Base-by-base conservation (phyloP, 2,797 vertebrate genomes). In the Sebastes hubbsi region DNA sequence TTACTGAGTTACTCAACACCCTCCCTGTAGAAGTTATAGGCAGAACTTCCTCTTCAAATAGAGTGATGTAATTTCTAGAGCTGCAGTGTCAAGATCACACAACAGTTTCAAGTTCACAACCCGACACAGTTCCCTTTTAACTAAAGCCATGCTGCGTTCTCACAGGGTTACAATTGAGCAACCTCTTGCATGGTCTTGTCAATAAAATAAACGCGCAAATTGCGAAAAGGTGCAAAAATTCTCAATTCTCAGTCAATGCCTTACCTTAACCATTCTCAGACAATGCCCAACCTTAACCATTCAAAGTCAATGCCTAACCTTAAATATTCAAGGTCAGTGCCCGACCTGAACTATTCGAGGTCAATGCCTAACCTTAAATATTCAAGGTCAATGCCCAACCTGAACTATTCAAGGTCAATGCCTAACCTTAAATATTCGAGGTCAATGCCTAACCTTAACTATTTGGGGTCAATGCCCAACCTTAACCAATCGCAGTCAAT, bases 61-160 rank as follows among this genome's bases (percentile, higher is more conserved):
- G 42, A 4, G 34, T 63, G 61, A 46, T 60, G 68, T 78, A 30
- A 81, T 55, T 58, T 49, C 4, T 49, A 11, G 22, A 25, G 29
- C 22, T 4, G 18, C 46, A 34, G 16, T 8, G 72, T 9, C 14
- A 30, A 16, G 25, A 49, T 74, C 24, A 36, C 22, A 8, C 54
- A 11, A 11, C 38, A 13, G 9, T 25, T 25, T 36, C 18, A 62
- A 14, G 27, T 63, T 54, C 36, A 25, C 30, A 78, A 38, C 59
- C n/a, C 25, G 72, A 49, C 59, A 66, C 25, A 72, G 62, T 82
- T 86, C 75, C 58, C 13, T 65, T 73, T 56, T 61, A 34, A 66
- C 54, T 16, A 66, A 4, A 59, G 22, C 8, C 11, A 2, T 7
- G 14, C 58, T 54, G 4, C 20, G 5, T 58, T 81, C 30, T 64